These are phyloP conservation scores for Neostethus bicornis DNA, from an alignment of 2,797 vertebrate genomes.

Conservation along the genomic window DNA sequence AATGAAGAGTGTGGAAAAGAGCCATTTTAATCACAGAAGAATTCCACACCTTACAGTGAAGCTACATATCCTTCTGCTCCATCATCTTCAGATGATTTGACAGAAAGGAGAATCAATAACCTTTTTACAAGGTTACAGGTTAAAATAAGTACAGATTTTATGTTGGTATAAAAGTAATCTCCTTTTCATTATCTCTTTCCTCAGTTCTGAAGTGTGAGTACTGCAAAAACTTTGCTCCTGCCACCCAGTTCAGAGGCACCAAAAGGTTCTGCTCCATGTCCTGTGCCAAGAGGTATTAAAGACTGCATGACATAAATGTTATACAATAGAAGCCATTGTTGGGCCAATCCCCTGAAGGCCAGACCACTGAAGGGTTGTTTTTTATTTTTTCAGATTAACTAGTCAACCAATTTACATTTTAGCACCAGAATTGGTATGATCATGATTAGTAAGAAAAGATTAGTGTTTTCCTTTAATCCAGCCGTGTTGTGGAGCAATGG, in stretches of 20 bases:
- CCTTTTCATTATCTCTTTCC: slow-evolving; percentile 1
- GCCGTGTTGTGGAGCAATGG: not conserved
- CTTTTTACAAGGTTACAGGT: not conserved
- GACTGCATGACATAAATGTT: slow-evolving; percentile 36
- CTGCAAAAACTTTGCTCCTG: slow-evolving; percentile 91
- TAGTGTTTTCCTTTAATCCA: no score
- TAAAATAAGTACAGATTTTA: not conserved
- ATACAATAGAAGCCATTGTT: slow-evolving; percentile 19
- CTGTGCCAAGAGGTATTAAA: slow-evolving; percentile 92
- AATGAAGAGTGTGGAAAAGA: no score
- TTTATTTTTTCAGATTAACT: not conserved
- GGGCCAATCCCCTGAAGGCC: slow-evolving; percentile 4
- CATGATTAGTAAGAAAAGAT: no score
- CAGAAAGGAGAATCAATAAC: no score
- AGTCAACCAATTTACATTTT: no score
- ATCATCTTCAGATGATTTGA: no score
- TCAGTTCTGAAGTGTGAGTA: slow-evolving; percentile 93
- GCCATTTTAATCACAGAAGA: no score
- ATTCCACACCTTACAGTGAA: no score
- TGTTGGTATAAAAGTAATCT: no score
- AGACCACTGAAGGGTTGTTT: not conserved
- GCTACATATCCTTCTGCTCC: no score
- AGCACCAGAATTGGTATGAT: no score
- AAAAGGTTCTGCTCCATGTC: slow-evolving; percentile 97
- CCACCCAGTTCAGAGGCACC: slow-evolving; percentile 91